A percentile compares a stretch with the other conserved stretches of the same genome.
Conservation (phyloP, 2,888 invertebrate species). For the Drosophila mulleri region DNA sequence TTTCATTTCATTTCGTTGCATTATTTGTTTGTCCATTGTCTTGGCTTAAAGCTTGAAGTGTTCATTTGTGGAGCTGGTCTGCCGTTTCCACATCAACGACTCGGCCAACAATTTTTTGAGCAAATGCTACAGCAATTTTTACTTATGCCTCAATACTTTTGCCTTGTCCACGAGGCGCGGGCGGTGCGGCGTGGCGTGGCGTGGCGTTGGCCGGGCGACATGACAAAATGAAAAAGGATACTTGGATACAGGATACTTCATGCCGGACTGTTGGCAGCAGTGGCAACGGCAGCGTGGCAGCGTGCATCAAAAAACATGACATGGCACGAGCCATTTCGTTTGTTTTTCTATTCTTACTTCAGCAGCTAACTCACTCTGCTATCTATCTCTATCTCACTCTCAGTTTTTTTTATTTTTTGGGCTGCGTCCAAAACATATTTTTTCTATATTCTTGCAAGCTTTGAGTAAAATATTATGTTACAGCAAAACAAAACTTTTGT, state of each 20-base stretch:
- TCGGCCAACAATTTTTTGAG: constrained; percentile 56
- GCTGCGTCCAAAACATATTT: constrained; percentile 65
- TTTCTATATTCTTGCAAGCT: constrained; percentile 59
- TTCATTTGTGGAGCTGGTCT: constrained; percentile 33
- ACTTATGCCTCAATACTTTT: constrained; percentile 77
- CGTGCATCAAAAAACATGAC: constrained; percentile 75
- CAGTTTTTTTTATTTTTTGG: constrained; percentile 16
- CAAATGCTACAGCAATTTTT: constrained; percentile 75
- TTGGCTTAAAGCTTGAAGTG: constrained; percentile 54
- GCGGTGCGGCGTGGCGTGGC: neutral
- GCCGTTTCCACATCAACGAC: constrained; percentile 51
- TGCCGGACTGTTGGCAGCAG: constrained; percentile 27
- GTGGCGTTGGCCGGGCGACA: constrained; percentile 44
- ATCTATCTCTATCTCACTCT: neutral
- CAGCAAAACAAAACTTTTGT: constrained; percentile 51
- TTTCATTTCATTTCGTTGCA: constrained; percentile 9
- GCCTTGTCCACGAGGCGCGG: constrained; percentile 53
- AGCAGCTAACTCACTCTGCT: constrained; percentile 37
- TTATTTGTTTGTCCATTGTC: constrained; percentile 50
- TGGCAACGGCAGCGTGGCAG: constrained; percentile 10
- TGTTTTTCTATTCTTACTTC: constrained; percentile 66
- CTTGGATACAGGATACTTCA: constrained; percentile 44
- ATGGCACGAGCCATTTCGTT: constrained; percentile 78
- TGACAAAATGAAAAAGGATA: constrained; percentile 69
- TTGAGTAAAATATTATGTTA: constrained; percentile 78